Conservation (phyloP, 2,113 vertebrate genomes). For the Haliaeetus leucogaster region DNA sequence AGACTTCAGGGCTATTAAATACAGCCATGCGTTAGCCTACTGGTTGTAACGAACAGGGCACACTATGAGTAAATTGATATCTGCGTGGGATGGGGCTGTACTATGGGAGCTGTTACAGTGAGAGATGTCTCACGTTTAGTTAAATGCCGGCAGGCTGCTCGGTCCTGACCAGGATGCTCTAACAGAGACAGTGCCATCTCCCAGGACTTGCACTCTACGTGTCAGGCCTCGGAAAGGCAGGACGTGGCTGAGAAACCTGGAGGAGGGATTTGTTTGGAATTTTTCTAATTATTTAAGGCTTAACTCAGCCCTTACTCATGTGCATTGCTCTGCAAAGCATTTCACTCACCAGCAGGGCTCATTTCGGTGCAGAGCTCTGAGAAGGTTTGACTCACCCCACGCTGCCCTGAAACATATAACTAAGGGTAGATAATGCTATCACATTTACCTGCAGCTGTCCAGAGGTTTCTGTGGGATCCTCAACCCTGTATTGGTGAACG, state of each 20-base stretch:
- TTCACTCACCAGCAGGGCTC: neutral
- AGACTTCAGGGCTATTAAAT: neutral
- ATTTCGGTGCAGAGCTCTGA: neutral
- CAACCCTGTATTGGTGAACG: neutral
- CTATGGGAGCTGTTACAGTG: neutral
- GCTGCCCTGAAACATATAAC: neutral
- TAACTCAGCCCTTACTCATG: neutral
- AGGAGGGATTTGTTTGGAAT: neutral
- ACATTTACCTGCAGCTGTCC: neutral
- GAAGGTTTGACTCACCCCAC: neutral
- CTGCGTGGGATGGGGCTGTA: neutral
- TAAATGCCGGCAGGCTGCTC: neutral
- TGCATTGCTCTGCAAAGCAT: neutral
- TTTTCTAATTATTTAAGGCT: neutral
- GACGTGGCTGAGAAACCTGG: neutral
- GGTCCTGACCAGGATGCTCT: neutral
- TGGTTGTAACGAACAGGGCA: neutral
- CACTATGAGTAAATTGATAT: neutral
- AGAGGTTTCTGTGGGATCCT: neutral
- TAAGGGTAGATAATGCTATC: neutral
- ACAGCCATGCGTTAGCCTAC: neutral
- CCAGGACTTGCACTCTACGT: neutral
- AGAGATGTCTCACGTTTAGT: neutral
- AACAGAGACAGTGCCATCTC: neutral
- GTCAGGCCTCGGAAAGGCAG: neutral